A percentile compares a stretch with the other conserved stretches of the same genome.
These are phyloP conservation scores for Pitta sordida DNA, from an alignment of 2,113 vertebrate species.

Conservation along the genomic window DNA sequence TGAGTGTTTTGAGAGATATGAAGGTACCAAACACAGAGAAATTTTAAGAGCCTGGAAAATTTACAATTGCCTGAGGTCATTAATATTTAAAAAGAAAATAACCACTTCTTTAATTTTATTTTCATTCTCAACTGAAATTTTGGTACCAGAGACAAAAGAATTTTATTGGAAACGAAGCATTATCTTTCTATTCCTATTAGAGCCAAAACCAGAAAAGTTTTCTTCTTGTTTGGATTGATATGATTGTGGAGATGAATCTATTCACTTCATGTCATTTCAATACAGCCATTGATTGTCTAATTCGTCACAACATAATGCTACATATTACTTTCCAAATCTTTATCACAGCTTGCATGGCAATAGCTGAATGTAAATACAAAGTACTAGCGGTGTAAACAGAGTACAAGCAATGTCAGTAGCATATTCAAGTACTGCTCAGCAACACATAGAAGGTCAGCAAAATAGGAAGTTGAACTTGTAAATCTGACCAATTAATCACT, in stretches of 20 bases:
- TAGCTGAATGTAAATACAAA: background rate
- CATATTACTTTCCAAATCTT: slow-evolving; percentile 1
- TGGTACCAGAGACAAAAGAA: background rate
- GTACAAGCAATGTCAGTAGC: background rate
- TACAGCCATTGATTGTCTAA: background rate
- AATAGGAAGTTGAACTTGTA: background rate
- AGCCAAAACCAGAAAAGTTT: background rate
- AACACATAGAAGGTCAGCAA: background rate
- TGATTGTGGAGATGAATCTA: background rate
- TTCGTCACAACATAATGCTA: background rate
- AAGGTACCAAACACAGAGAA: background rate
- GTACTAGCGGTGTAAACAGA: background rate
- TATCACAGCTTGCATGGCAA: background rate
- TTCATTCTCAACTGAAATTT: background rate
- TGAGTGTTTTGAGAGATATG: background rate
- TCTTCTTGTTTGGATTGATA: background rate
- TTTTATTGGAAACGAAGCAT: background rate
- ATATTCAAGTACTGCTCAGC: background rate
- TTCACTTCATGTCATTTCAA: background rate
- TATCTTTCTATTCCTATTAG: background rate
- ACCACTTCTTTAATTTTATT: background rate
- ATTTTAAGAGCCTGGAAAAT: background rate
- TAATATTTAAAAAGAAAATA: background rate
- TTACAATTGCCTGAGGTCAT: no score
- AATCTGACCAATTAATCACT: slow-evolving; percentile 10